Evolutionary conservation across 2,888 invertebrate species (phyloP).

Genomic region (Volucella zonaria): DNA sequence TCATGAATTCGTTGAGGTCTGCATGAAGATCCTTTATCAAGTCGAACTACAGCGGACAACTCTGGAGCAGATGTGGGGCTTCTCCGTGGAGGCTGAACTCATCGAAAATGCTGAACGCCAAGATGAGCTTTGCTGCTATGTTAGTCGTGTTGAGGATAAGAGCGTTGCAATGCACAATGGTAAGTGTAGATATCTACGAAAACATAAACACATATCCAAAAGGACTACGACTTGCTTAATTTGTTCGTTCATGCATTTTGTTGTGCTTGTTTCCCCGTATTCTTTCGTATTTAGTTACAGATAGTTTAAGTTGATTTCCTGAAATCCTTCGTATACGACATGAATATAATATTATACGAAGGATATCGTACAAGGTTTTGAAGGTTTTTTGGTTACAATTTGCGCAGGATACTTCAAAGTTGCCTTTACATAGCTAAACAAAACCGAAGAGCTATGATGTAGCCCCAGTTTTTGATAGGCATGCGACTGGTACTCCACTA

Average conservation of each 20-base stretch:
- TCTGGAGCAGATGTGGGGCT: slow-evolving; percentile 98
- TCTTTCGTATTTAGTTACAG: not conserved
- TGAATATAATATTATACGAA: no score
- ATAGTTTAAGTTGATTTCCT: not conserved
- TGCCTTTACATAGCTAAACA: no score
- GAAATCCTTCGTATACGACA: no score
- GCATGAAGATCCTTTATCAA: slow-evolving; percentile 98
- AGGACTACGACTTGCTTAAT: slow-evolving; percentile 19
- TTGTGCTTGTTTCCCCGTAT: not conserved
- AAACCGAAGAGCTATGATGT: no score
- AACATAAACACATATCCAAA: not conserved
- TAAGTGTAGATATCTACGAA: slow-evolving; percentile 82
- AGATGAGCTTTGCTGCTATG: slow-evolving; percentile 98
- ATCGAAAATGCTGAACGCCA: slow-evolving; percentile 97
- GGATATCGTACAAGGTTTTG: no score
- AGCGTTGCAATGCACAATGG: slow-evolving; percentile 98
- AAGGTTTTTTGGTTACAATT: no score
- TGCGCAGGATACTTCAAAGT: no score
- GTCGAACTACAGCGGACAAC: slow-evolving; percentile 95
- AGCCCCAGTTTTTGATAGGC: no score
- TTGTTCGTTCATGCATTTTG: slow-evolving; percentile 43
- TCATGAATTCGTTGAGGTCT: slow-evolving; percentile 97
- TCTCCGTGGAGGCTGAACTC: slow-evolving; percentile 98
- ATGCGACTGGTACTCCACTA: no score
- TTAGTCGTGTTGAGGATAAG: slow-evolving; percentile 97